Base-by-base conservation (phyloP, 2,113 vertebrate genomes). In the Athene cunicularia region DNA sequence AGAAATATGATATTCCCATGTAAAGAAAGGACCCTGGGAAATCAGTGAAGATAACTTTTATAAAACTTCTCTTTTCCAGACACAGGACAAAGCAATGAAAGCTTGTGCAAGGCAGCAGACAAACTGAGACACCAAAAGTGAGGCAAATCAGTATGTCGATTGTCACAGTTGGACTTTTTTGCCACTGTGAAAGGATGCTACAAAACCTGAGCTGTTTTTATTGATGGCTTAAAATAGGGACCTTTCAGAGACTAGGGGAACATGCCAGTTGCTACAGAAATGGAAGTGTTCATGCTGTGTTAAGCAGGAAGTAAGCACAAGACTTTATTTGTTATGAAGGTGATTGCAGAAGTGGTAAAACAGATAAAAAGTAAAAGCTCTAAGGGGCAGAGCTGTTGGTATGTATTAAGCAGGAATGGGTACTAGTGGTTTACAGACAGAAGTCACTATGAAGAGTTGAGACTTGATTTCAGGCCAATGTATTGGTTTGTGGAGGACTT, bases 221-320 rank as follows among this genome's bases (percentile, higher is more conserved):
- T 55, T 53, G 35, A 22, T 85, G 28, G 26, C 82, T 92, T 85
- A 92, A 93, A 90, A 92, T 55, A 92, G 37, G 20, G 41, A 59
- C 52, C 20, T 94, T 95, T 93, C 90, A 93, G 74, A 68, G 56
- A 11, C n/a, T 39, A 43, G 45, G 20, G 52, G 52, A 91, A 41
- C 52, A 52, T 27, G 50, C 16, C 52, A 67, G 22, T 79, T 85
- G 49, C 66, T 80, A 33, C 58, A 76, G 71, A 92, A 95, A 93
- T 86, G 33, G 35, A 93, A 72, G 26, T 35, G 33, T 43, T 95
- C 82, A 86, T 90, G 92, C 90, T 97, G 84, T 82, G 88, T 86
- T 88, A 86, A 95, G 33, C 30, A 73, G 49, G 66, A 52, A 32
- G 74, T 85, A 94, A 92, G 64, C 60, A 79, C 20, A 80, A 71